Conservation (phyloP, 2,797 vertebrate genomes). For the Astyanax mexicanus region DNA sequence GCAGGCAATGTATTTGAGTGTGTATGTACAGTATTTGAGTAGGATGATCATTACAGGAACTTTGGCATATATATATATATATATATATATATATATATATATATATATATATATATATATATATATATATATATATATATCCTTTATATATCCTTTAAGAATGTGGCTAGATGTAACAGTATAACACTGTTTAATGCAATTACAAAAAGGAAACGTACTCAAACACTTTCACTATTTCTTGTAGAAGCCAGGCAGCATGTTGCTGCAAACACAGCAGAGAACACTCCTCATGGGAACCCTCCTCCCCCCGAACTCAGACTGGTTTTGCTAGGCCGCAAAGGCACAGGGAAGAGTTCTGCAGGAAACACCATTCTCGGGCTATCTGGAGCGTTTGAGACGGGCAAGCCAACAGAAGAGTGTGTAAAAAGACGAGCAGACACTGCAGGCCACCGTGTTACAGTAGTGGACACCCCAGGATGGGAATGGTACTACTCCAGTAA, state of each 20-base stretch:
- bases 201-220: background rate
- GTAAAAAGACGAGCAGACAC: conserved; percentile 70
- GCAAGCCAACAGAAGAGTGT: conserved; percentile 79
- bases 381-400: conserved; percentile 65
- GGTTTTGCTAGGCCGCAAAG: conserved; percentile 79
- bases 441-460: conserved; percentile 65
- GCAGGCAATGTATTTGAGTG: too few species aligned
- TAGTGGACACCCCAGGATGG: conserved; percentile 82
- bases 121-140: too few species aligned
- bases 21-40: too few species aligned
- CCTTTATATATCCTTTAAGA: too few species aligned
- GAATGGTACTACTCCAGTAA: conserved; percentile 82
- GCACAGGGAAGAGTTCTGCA: conserved; percentile 74
- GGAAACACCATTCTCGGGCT: conserved; percentile 76
- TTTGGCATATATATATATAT: too few species aligned
- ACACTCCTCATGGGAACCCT: background rate
- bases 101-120: too few species aligned
- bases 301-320: conserved; percentile 69
- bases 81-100: too few species aligned
- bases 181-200: background rate
- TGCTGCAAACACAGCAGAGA: conserved; percentile 48
- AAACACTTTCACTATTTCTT: conserved; percentile 59
- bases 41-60: too few species aligned
- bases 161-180: background rate
- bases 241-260: conserved; percentile 64